Evolutionary conservation across 1,140 invertebrate species (phyloP), one percentile per base, ranked within the genome.

Genomic region (Pseudomyrmex dendroicus): DNA sequence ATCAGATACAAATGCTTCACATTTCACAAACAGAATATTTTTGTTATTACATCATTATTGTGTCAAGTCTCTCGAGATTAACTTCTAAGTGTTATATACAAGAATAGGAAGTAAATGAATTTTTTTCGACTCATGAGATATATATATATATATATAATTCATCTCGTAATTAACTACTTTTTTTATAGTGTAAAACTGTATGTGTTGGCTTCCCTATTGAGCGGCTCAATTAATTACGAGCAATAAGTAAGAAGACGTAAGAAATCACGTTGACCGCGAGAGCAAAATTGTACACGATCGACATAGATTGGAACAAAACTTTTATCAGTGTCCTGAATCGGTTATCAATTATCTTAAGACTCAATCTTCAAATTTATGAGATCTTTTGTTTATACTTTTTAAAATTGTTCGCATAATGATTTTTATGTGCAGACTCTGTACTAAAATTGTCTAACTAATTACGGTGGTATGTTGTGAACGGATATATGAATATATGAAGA

Each of bases 1-100:
- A 46, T 83, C 89, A 91, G 90, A 90, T 90, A 87, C 89, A 86
- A 86, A 86, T 89, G 76, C 63, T 86, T 89, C 88, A 90, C 84
- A 91, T 5, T n/a, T 84, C 82, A 76, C 62, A 89, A 90, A 90
- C 84, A 59, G 83, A 91, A 90, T 77, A 84, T 87, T 59, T 59
- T 87, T 76, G 84, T 73, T 72, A 83, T 83, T 86, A 64, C 84
- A 74, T 86, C 59, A 63, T 87, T 88, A 90, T 89, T 90, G 89
- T 89, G 74, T 87, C 84, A 72, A 89, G 57, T 89, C 67, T 48
- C 85, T 89, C 44, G 67, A 85, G 68, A 59, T 83, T 84, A 77
- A 78, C 86, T 85, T 85, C 48, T 78, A 57, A 50, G 52, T 87
- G 13, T 68, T 68, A 59, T 91, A 78, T 90, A 91, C 90, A 91